Evolutionary conservation across 2,113 vertebrate species (phyloP).

Genomic region (Microcebus lehilahytsara): DNA sequence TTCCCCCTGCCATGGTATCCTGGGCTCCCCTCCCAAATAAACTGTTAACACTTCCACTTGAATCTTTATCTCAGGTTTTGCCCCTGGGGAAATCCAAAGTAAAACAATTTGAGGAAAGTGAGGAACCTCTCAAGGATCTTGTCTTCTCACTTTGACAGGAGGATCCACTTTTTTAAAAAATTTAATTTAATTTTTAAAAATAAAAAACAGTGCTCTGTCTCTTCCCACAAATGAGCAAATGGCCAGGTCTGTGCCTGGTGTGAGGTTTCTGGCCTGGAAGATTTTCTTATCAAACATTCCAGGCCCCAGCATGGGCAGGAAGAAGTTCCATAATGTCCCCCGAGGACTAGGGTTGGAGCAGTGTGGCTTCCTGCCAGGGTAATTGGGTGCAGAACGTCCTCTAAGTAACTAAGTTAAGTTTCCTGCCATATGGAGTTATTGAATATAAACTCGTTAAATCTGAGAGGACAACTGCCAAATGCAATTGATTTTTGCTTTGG

Average conservation of each 20-base stretch:
- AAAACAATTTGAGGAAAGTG: background rate
- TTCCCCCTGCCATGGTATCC: background rate
- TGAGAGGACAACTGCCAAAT: slow-evolving; percentile 64
- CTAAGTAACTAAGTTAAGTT: slow-evolving; percentile 43
- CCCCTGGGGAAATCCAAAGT: background rate
- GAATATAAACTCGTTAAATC: slow-evolving; percentile 66
- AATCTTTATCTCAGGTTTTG: background rate
- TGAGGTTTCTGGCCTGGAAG: background rate
- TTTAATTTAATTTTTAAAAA: background rate
- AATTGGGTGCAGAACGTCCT: background rate
- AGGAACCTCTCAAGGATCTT: background rate
- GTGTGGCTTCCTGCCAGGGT: background rate
- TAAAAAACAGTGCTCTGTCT: background rate
- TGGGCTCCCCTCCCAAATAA: background rate
- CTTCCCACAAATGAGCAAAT: background rate
- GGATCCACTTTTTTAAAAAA: background rate
- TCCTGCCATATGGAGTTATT: slow-evolving; percentile 28
- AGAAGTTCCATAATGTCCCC: background rate
- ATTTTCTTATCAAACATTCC: background rate
- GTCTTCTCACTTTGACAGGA: background rate
- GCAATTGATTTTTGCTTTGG: slow-evolving; percentile 76
- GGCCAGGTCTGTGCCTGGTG: background rate
- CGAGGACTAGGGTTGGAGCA: background rate
- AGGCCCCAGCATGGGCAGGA: rapidly evolving
- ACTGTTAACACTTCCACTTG: background rate